phyloP scores from a whole-genome alignment of 2,888 invertebrate species.

The Conomelus anceps region DNA sequence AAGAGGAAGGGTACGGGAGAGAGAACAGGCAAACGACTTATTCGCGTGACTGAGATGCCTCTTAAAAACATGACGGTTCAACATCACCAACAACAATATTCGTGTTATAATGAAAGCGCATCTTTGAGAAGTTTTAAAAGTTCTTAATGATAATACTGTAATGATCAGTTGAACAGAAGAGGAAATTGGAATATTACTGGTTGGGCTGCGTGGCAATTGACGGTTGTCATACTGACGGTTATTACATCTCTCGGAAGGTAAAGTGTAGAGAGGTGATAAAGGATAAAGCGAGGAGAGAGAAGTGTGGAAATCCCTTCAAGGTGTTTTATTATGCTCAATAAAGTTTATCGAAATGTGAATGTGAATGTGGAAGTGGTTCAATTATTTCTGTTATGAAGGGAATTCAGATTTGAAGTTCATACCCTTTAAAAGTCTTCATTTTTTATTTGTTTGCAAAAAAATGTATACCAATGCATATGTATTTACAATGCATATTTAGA shows the following conservation, averaged over 20 bases:
- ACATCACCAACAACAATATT: neutral
- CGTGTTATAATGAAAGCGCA: neutral
- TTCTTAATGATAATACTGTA: neutral
- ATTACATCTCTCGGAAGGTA: neutral
- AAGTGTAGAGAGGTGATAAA: neutral
- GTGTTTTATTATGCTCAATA: neutral
- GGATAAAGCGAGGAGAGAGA: neutral
- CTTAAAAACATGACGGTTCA: neutral
- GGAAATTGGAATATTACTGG: neutral
- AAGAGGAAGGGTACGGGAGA: neutral
- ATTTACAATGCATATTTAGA: neutral
- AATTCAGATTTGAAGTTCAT: too few relatives aligned
- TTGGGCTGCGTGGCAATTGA: neutral
- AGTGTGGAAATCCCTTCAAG: neutral
- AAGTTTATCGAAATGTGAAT: neutral
- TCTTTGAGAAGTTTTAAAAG: neutral
- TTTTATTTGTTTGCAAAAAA: too few relatives aligned
- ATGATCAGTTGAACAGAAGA: neutral
- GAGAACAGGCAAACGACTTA: neutral
- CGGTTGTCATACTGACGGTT: neutral
- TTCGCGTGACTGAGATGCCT: neutral
- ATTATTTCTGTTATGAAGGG: neutral
- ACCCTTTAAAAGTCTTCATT: too few relatives aligned
- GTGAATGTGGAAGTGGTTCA: neutral
- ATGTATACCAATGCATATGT: neutral